Conservation (phyloP, 2,113 vertebrate genomes). For the Rhombomys opimus region DNA sequence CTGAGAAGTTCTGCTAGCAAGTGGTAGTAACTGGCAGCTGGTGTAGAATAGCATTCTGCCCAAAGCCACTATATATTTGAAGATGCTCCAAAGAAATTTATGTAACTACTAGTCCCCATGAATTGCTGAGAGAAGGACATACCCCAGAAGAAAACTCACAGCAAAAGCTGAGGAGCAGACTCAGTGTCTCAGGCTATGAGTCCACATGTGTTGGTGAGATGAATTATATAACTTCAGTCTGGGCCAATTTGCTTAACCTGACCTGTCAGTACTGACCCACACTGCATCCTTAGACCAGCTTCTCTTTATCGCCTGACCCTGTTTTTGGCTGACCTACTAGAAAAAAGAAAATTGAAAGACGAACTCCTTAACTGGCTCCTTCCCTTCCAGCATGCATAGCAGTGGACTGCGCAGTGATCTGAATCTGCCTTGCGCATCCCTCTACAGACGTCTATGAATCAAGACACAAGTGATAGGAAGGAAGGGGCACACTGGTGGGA, state of each 20-base stretch:
- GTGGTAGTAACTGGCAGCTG: constrained; percentile 52
- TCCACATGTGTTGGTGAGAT: background rate
- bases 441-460: constrained; percentile 61
- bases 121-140: constrained; percentile 10
- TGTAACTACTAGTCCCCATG: constrained; percentile 26
- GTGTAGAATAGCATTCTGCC: constrained; percentile 35
- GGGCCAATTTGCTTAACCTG: background rate
- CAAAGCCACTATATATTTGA: constrained; percentile 50
- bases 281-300: constrained; percentile 14
- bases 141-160: constrained; percentile 15
- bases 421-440: constrained; percentile 62
- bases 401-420: constrained; percentile 45
- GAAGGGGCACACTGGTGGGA: constrained; percentile 42
- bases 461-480: constrained; percentile 48
- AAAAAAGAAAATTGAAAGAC: background rate
- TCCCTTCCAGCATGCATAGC: background rate
- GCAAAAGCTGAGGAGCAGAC: constrained; percentile 34
- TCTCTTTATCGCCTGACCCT: background rate
- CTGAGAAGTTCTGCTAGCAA: constrained; percentile 56
- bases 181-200: background rate
- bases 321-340: background rate
- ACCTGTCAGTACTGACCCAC: background rate
- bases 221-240: constrained; percentile 30
- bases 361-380: constrained; percentile 2
- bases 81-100: constrained; percentile 63